Evolutionary conservation across 2,888 invertebrate genomes (phyloP).

Genomic region (Morinoia aosen): DNA sequence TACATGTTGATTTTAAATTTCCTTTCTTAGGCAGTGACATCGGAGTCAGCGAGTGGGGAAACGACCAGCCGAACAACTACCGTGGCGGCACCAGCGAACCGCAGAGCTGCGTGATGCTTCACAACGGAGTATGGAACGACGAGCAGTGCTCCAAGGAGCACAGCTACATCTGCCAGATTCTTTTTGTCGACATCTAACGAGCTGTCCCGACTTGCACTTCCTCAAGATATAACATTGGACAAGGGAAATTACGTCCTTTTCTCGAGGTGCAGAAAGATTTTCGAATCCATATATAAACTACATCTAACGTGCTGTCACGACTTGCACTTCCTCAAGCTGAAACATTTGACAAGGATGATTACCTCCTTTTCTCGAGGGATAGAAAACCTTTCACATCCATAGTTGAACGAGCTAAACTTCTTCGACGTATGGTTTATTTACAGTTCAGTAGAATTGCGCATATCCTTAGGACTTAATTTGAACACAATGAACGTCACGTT

Average conservation of each 20-base stretch:
- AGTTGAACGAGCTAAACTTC: too few species aligned
- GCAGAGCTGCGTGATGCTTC: conserved; percentile 49
- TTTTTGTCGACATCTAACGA: conserved; percentile 15
- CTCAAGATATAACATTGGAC: neutral
- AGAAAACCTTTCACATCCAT: neutral
- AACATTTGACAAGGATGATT: neutral
- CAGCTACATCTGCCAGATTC: conserved; percentile 47
- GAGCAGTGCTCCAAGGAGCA: conserved; percentile 43
- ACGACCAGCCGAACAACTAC: conserved; percentile 53
- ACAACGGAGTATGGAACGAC: conserved; percentile 53
- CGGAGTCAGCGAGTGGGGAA: conserved; percentile 41
- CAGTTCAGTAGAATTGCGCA: neutral
- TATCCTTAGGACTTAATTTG: neutral
- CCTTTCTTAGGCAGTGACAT: conserved; percentile 31
- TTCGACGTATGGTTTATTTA: neutral
- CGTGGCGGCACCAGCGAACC: neutral
- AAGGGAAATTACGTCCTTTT: too few species aligned
- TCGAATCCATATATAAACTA: too few species aligned
- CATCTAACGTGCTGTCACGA: neutral
- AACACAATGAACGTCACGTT: neutral
- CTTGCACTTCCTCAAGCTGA: neutral
- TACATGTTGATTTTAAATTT: neutral
- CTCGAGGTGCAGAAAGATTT: neutral
- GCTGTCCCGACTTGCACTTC: neutral
- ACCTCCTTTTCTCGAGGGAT: neutral